Evolutionary conservation across 2,888 invertebrate genomes (phyloP), one percentile per base, ranked within the genome.

Genomic region (Patella depressa): DNA sequence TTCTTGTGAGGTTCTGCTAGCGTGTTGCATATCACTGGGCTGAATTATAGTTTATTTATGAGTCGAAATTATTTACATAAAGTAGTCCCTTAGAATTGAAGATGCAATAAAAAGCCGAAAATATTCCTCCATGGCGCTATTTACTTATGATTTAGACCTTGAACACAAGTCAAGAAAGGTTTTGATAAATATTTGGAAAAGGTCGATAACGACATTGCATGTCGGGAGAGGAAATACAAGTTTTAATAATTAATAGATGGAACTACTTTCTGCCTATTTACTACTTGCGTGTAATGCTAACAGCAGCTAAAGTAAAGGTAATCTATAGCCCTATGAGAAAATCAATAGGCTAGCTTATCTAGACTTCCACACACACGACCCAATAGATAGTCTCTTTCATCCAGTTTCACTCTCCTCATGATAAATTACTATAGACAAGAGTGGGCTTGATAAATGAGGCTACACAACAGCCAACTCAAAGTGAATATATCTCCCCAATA

Each of bases 11-110:
- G 14, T 74, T 72, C 57, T 76, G 73, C 69, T 70, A 70, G 53
- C 74, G 65, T 77, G 74, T 79, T 77, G 72, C 72, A 74, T 77
- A 74, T 74, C 76, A 72, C 65, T 53, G 53, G 71, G 59, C 55
- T 55, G 29, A 69, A 79, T 76, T 77, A 79, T 79, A 74, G 71
- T 79, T 79, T 77, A 79, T 79, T 79, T 79, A 79, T 79, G 74
- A 73, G 77, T 69, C 70, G 72, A 57, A 65, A 55, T 53, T 77
- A 79, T 79, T 79, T 79, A 74, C 77, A 77, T 73, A 75, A 77
- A 75, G 74, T 74, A 75, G 74, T 77, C 73, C 77, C 74, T 65
- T 73, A 71, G 71, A 71, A 24, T 11, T 34, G 29, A 57, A 53
- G 72, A 65, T 45, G 45, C 45, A 65, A 65, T 24, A 65, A 24